phyloP scores from a whole-genome alignment of 2,797 vertebrate genomes.

The Enteromius argenteus region DNA sequence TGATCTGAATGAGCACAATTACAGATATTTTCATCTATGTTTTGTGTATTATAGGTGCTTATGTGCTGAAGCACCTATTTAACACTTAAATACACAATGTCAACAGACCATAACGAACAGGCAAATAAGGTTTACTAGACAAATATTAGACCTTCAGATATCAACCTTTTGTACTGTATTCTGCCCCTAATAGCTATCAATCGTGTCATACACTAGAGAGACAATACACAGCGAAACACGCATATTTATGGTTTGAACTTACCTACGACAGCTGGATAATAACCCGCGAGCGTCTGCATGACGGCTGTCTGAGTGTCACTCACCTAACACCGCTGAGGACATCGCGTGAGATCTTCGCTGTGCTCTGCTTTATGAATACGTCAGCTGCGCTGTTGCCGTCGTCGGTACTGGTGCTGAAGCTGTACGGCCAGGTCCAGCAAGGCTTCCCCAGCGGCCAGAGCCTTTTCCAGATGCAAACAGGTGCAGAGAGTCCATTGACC shows the following conservation, averaged over 20 bases:
- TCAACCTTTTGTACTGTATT: not conserved
- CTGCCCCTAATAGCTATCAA: not conserved
- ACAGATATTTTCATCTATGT: not conserved
- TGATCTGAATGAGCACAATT: not conserved
- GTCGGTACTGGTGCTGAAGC: constrained; percentile 39
- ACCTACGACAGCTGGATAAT: not conserved
- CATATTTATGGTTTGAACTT: not conserved
- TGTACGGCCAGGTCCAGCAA: constrained; percentile 10
- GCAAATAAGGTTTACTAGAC: not conserved
- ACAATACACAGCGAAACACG: constrained; percentile 13
- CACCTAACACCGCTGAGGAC: constrained; percentile 47
- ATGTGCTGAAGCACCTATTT: not conserved
- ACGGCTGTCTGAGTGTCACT: constrained; percentile 13
- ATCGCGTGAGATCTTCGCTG: constrained; percentile 19
- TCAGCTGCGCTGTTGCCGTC: constrained; percentile 35
- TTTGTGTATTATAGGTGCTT: not conserved
- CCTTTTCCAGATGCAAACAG: constrained; percentile 33
- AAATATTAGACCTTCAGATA: constrained; percentile 21
- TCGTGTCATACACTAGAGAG: not conserved
- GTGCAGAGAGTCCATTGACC: constrained; percentile 39
- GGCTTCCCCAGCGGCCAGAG: not conserved
- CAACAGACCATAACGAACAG: not conserved
- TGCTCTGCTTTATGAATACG: constrained; percentile 26
- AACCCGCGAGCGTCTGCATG: not conserved
- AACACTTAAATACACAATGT: not conserved